phyloP scores from a whole-genome alignment of 2,797 vertebrate genomes.

The Tenualosa ilisha region DNA sequence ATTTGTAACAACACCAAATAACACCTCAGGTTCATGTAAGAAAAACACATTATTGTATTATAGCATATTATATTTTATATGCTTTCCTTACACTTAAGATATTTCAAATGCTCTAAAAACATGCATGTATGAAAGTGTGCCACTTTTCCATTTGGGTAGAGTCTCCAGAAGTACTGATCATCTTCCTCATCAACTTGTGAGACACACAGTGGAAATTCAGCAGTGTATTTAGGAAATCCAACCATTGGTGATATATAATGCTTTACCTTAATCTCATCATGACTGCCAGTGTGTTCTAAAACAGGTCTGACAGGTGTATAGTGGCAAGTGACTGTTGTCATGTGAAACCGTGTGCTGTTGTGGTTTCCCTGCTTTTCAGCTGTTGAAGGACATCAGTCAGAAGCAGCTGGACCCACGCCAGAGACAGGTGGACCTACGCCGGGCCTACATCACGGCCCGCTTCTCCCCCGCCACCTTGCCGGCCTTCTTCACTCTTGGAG shows the following conservation, averaged over 20 bases:
- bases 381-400: conserved; percentile 88
- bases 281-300: not conserved
- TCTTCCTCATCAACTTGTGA: not conserved
- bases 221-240: no score
- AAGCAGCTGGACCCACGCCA: conserved; percentile 84
- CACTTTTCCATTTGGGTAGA: no score
- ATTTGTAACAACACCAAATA: no score
- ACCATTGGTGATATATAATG: not conserved
- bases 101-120: no score
- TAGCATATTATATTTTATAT: no score
- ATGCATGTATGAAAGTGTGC: no score
- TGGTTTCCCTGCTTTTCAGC: conserved; percentile 63
- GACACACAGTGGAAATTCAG: no score
- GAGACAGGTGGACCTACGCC: conserved; percentile 86
- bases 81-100: no score
- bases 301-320: not conserved
- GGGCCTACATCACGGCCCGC: conserved; percentile 91
- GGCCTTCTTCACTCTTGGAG: conserved; percentile 86
- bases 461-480: conserved; percentile 87
- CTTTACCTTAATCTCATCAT: not conserved
- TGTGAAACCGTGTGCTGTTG: not conserved
- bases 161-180: not conserved
- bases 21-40: no score
- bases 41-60: no score
- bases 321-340: not conserved